Evolutionary conservation across 2,113 vertebrate genomes (phyloP).

Genomic region (Pachyramphus minor): DNA sequence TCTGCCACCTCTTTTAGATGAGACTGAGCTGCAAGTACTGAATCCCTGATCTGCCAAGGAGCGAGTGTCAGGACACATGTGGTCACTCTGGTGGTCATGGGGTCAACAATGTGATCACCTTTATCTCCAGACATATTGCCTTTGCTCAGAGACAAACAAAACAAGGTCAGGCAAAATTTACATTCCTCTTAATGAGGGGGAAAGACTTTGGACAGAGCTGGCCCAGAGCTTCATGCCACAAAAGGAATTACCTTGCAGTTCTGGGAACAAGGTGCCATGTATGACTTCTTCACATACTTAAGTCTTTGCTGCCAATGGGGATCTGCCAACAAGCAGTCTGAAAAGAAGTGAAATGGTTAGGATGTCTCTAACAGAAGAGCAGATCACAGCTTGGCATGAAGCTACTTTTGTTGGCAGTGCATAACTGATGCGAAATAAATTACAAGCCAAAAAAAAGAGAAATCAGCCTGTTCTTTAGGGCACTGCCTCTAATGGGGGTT

Average conservation of each 20-base stretch:
- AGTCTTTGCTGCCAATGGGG: neutral
- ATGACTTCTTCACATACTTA: neutral
- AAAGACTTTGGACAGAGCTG: neutral
- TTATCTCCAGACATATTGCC: neutral
- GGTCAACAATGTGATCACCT: accelerated
- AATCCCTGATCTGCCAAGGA: neutral
- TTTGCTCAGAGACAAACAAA: neutral
- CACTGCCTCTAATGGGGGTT: constrained; percentile 15
- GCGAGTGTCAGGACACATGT: accelerated
- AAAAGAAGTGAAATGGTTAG: neutral
- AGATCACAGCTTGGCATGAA: neutral
- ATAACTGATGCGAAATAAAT: constrained; percentile 50
- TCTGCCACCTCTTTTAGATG: neutral
- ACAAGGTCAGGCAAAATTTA: neutral
- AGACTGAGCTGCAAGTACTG: neutral
- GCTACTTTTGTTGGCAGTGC: constrained; percentile 4
- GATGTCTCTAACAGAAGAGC: neutral
- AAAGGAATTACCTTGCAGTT: neutral
- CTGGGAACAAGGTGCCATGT: accelerated
- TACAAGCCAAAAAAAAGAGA: neutral
- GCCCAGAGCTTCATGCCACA: accelerated
- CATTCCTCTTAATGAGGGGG: neutral
- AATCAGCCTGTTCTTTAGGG: constrained; percentile 42
- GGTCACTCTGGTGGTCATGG: no score
- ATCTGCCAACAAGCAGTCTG: neutral